Conservation (phyloP, 2,888 invertebrate genomes). For the Himalopsyche japonica region DNA sequence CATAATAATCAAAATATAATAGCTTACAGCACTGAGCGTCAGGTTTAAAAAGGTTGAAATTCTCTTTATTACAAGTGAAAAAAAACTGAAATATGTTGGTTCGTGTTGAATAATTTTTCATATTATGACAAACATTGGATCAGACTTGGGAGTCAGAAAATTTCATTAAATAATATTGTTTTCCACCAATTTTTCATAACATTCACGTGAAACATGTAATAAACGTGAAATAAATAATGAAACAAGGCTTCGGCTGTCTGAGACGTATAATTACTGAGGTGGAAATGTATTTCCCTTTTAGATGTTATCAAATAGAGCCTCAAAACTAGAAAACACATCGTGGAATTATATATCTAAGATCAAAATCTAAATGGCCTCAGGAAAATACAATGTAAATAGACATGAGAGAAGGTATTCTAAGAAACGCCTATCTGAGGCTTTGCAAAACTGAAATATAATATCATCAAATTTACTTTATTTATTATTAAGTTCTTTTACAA, state of each 20-base stretch:
- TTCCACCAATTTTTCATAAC: neutral
- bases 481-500: too few species aligned
- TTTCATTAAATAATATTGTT: neutral
- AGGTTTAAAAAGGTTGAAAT: too few species aligned
- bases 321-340: constrained; percentile 1
- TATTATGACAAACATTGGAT: neutral
- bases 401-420: neutral
- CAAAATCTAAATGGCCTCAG: constrained; percentile 23
- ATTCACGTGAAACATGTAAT: neutral
- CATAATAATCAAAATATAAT: too few species aligned
- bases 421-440: neutral
- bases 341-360: constrained; percentile 15
- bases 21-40: too few species aligned
- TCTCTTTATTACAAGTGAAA: too few species aligned
- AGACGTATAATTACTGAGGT: constrained; percentile 17
- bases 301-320: neutral
- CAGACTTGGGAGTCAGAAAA: neutral
- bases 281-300: neutral
- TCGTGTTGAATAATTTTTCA: too few species aligned
- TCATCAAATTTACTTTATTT: too few species aligned
- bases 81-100: too few species aligned
- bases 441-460: neutral
- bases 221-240: neutral
- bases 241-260: neutral
- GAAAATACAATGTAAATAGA: neutral